Base-by-base conservation (phyloP, 2,888 invertebrate genomes). In the Eupithecia dodoneata region DNA sequence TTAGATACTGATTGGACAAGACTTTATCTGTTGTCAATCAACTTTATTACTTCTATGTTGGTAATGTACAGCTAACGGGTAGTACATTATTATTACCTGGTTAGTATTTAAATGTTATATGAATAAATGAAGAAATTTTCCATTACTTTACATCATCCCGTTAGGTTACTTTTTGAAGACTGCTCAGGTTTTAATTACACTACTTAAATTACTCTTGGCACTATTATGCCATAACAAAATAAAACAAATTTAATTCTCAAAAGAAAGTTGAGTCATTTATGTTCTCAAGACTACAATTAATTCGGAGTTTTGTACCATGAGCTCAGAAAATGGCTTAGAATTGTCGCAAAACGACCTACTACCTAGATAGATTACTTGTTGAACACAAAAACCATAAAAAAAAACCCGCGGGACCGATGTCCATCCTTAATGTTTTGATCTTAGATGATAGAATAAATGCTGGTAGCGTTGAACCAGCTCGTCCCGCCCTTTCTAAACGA, bases 41-140 rank as follows among this genome's bases (percentile, higher is more conserved):
- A 30, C 3, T 10, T 59, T 7, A 63, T 63, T 18, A 63, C 10
- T 30, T 4, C 41, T 42, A 66, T 66, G 42, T 42, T 42, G 15
- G 7, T 42, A n/a, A n/a, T n/a, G n/a, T n/a, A 66, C 41, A 65
- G 13, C 13, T 41, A 65, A 13, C 5, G 66, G 13, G 42, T 10
- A 15, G 52, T 9, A 55, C 30, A 63, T 63, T 59, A 71, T 73
- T 72, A 69, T 47, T 42, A 75, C 18, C 70, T 42, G 42, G 65
- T 72, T 67, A 69, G 52, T 72, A 71, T 72, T 77, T 65, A 74
- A 70, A 72, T 69, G 52, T 59, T n/a, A n/a, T 55, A n/a, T n/a
- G 4, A 44, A 4, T 44, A 44, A 4, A 55, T 55, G n/a, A 55
- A 9, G 55, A n/a, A 55, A 55, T 55, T 7, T 55, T n/a, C n/a